Evolutionary conservation across 2,888 invertebrate genomes (phyloP), one percentile per base, ranked within the genome.

Genomic region (Seladonia tumulorum): DNA sequence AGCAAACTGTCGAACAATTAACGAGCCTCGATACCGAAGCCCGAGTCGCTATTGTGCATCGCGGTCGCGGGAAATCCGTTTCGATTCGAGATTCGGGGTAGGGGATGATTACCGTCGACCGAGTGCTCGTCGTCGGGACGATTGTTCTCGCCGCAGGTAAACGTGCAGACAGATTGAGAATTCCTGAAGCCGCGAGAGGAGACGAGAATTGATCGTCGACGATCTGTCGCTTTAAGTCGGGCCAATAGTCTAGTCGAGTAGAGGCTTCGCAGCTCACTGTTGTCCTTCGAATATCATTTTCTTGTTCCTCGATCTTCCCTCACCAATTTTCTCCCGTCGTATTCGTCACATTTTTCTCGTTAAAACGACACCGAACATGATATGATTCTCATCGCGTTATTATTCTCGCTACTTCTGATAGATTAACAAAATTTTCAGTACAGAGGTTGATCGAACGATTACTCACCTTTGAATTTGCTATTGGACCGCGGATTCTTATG

Each of bases 151-250:
- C 22, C 68, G n/a, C 68, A 5, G 25, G 25, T 53, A 42, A 71
- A 42, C 71, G 45, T 14, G 35, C 14, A 1, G 45, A 70, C 53
- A 47, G 57, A 70, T 35, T 10, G 53, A 45, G 80, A 81, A 80
- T 57, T 57, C 14, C 4, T n/a, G 79, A 75, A 79, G 2, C 53
- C 18, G 25, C 45, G 76, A 45, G 66, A 60, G 60, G 12, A 45
- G 79, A 49, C 29, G 76, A 47, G 47, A 71, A 70, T 81, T n/a
- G 76, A 74, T 75, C 74, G 75, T 49, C 25, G 81, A 71, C 77
- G 22, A 47, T 66, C 47, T 16, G 70, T 75, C 42, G 74, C 63
- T 49, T 53, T 75, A 63, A 81, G 39, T 60, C 16, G 35, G 35
- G 7, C 35, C 57, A 25, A 42, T 29, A 25, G 57, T 45, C n/a